Conservation (phyloP, 2,888 invertebrate genomes). For the Ecdyonurus torrentis region DNA sequence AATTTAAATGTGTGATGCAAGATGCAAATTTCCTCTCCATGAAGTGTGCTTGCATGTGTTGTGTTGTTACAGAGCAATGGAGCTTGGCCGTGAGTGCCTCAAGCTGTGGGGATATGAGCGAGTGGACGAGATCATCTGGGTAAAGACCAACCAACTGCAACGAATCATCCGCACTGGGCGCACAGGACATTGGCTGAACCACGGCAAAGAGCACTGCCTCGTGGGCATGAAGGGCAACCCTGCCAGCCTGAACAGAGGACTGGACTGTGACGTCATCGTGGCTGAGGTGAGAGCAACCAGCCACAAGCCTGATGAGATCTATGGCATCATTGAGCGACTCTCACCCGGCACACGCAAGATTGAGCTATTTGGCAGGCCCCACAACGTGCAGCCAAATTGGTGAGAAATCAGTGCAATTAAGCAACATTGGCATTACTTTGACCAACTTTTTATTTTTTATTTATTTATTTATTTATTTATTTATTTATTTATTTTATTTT, state of each 20-base stretch:
- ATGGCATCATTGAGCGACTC: conserved; percentile 90
- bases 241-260: conserved; percentile 72
- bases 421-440: too few relatives aligned
- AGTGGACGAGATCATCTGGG: conserved; percentile 97
- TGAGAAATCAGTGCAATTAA: conserved; percentile 25
- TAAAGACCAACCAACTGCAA: conserved; percentile 95
- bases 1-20: too few relatives aligned
- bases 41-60: too few relatives aligned
- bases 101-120: conserved; percentile 94
- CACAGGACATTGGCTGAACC: conserved; percentile 97
- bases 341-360: conserved; percentile 95
- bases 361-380: conserved; percentile 90
- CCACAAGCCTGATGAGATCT: conserved; percentile 97
- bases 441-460: too few relatives aligned
- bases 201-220: conserved; percentile 95
- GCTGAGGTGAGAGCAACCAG: conserved; percentile 96
- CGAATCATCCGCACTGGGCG: conserved; percentile 91
- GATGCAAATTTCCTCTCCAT: too few relatives aligned
- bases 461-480: too few relatives aligned
- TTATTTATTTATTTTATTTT: too few relatives aligned
- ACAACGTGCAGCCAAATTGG: conserved; percentile 98
- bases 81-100: conserved; percentile 86
- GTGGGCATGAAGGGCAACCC: conserved; percentile 95
- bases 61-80: conserved; percentile 61
- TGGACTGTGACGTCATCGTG: conserved; percentile 96